Conservation (phyloP, 2,888 invertebrate species). For the Emmelina monodactyla region DNA sequence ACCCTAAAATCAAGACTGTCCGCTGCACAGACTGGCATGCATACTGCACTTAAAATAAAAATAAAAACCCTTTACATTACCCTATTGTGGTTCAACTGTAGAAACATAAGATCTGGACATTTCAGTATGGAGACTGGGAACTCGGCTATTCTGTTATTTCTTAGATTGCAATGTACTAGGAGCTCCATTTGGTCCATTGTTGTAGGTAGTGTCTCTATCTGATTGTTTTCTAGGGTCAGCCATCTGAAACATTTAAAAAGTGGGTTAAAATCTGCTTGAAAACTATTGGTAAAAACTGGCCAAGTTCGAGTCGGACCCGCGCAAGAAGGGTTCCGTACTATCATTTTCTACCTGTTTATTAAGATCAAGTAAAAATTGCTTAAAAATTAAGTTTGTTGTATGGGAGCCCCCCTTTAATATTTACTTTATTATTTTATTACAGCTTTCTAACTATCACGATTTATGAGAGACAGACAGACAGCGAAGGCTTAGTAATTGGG, state of each 20-base stretch:
- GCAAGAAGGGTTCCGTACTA: no score
- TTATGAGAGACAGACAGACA: no score
- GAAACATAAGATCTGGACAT: conserved; percentile 56
- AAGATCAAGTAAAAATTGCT: no score
- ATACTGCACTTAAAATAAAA: background rate
- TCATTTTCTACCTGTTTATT: no score
- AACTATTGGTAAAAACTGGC: no score
- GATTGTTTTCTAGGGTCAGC: conserved; percentile 72
- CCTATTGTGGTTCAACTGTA: conserved; percentile 62
- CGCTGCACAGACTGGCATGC: background rate
- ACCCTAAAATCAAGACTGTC: background rate
- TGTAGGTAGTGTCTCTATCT: conserved; percentile 57
- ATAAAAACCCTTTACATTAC: conserved; percentile 19
- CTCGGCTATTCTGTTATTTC: conserved; percentile 57
- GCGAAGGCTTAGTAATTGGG: no score
- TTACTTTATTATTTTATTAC: no score
- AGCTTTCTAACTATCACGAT: no score
- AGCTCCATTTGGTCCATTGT: conserved; percentile 57
- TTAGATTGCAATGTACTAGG: conserved; percentile 70
- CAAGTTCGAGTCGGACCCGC: no score
- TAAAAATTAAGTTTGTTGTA: no score
- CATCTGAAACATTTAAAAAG: conserved; percentile 47
- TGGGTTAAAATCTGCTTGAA: no score
- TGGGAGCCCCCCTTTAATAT: no score
- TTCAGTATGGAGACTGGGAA: conserved; percentile 54